Evolutionary conservation across 2,113 vertebrate species (phyloP).

Genomic region (Brienomyrus brachyistius): DNA sequence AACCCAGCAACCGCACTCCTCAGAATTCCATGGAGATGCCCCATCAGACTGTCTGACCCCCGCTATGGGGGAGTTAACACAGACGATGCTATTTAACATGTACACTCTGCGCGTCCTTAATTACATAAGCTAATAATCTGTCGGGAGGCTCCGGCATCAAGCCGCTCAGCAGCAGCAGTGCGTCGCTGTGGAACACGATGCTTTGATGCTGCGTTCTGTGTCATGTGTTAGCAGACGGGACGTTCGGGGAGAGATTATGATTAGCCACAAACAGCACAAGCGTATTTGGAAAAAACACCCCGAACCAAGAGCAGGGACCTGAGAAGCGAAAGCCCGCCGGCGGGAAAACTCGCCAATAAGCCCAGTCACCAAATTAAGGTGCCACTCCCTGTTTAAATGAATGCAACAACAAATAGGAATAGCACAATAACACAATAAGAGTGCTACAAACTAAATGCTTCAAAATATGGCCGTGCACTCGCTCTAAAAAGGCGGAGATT

Average conservation of each 20-base stretch:
- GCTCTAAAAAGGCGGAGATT: not conserved
- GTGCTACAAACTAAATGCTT: not conserved
- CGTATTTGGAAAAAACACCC: no score
- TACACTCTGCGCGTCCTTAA: not conserved
- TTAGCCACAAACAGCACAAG: not conserved
- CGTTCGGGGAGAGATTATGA: not conserved
- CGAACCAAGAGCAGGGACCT: no score
- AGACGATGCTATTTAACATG: not conserved
- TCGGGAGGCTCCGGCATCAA: not conserved
- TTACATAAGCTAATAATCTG: slow-evolving; percentile 6
- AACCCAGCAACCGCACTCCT: not conserved
- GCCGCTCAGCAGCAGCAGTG: not conserved
- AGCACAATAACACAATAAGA: not conserved
- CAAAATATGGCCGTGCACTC: not conserved
- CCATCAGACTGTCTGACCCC: not conserved
- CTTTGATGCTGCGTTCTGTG: not conserved
- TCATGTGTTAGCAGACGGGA: not conserved
- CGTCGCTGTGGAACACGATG: not conserved
- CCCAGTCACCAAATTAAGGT: not conserved
- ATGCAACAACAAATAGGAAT: not conserved
- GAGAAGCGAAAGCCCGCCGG: not conserved
- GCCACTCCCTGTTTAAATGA: not conserved
- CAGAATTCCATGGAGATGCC: not conserved
- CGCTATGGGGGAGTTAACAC: not conserved
- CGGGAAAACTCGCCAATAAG: not conserved